A percentile compares a stretch with the other conserved stretches of the same genome.
Evolutionary conservation across 2,888 invertebrate species (phyloP).

Genomic region (Campoletis raptor): DNA sequence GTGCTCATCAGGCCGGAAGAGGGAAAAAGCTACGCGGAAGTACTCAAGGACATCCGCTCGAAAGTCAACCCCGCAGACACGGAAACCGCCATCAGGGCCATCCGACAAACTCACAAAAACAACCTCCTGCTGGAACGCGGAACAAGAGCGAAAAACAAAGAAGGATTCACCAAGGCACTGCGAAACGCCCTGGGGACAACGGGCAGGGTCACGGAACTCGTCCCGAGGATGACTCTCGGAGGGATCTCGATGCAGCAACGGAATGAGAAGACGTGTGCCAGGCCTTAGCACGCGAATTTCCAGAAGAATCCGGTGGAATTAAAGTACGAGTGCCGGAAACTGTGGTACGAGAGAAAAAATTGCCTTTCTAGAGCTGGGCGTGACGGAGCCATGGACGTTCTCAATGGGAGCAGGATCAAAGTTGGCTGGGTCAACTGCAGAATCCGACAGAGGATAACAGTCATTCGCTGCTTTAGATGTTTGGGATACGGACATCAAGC

Average conservation of each 20-base stretch:
- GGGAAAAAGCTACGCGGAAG: constrained; percentile 32
- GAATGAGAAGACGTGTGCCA: constrained; percentile 45
- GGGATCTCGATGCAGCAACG: constrained; percentile 57
- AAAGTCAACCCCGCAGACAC: constrained; percentile 39
- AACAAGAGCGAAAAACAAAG: neutral
- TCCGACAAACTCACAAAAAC: constrained; percentile 43
- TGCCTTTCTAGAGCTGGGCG: constrained; percentile 15
- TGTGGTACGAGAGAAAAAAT: constrained; percentile 13
- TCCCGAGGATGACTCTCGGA: constrained; percentile 39
- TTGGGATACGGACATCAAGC: constrained; percentile 58
- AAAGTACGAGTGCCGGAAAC: constrained; percentile 47
- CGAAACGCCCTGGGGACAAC: constrained; percentile 18
- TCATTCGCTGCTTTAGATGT: constrained; percentile 63
- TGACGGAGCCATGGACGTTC: neutral
- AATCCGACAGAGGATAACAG: constrained; percentile 31
- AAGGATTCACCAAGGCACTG: constrained; percentile 15
- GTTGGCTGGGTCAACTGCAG: constrained; percentile 50
- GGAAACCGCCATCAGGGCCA: constrained; percentile 18
- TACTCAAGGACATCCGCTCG: constrained; percentile 20
- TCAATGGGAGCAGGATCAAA: constrained; percentile 17
- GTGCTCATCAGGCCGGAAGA: constrained; percentile 29
- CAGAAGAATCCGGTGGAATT: constrained; percentile 3
- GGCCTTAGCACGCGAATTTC: constrained; percentile 15
- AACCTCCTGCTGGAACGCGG: constrained; percentile 47
- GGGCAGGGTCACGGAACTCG: constrained; percentile 7